These are phyloP conservation scores for Orthonevra nobilis DNA, from an alignment of 2,888 invertebrate genomes.

Conservation along the genomic window DNA sequence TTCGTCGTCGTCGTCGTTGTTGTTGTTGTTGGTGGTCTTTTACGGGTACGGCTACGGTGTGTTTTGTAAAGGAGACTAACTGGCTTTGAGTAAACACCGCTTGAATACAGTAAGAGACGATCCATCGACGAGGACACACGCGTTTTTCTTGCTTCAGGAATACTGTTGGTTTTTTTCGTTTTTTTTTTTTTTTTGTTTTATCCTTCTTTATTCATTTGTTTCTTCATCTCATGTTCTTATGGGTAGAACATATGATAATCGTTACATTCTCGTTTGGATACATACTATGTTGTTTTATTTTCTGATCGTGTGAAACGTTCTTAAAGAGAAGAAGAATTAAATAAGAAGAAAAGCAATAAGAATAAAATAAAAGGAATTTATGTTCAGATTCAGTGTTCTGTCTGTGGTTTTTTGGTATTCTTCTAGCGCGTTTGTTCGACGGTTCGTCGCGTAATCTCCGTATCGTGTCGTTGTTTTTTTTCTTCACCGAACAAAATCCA, in stretches of 20 bases:
- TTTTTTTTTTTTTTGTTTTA: constrained; percentile 29
- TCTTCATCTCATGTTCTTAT: constrained; percentile 41
- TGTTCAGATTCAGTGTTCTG: constrained; percentile 72
- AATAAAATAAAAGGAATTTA: constrained; percentile 56
- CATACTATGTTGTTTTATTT: constrained; percentile 50
- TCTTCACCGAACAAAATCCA: constrained; percentile 48
- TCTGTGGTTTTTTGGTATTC: constrained; percentile 64
- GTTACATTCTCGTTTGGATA: constrained; percentile 60
- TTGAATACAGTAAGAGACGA: constrained; percentile 81
- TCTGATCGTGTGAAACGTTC: constrained; percentile 59
- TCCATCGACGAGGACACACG: constrained; percentile 80
- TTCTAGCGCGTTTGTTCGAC: constrained; percentile 59
- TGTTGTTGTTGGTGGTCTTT: constrained; percentile 51
- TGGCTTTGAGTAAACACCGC: constrained; percentile 77
- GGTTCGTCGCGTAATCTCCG: constrained; percentile 64
- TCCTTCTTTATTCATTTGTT: constrained; percentile 12
- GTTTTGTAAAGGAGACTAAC: constrained; percentile 75
- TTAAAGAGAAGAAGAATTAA: constrained; percentile 42
- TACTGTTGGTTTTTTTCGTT: constrained; percentile 42
- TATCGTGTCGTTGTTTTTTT: too few species aligned
- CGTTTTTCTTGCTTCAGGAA: constrained; percentile 76
- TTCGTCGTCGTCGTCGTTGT: constrained; percentile 36
- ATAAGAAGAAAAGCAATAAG: constrained; percentile 22
- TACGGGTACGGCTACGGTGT: constrained; percentile 59
- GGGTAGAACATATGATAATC: constrained; percentile 62